These are phyloP conservation scores for Orthonyx spaldingii DNA, from an alignment of 2,113 vertebrate species.

Conservation along the genomic window DNA sequence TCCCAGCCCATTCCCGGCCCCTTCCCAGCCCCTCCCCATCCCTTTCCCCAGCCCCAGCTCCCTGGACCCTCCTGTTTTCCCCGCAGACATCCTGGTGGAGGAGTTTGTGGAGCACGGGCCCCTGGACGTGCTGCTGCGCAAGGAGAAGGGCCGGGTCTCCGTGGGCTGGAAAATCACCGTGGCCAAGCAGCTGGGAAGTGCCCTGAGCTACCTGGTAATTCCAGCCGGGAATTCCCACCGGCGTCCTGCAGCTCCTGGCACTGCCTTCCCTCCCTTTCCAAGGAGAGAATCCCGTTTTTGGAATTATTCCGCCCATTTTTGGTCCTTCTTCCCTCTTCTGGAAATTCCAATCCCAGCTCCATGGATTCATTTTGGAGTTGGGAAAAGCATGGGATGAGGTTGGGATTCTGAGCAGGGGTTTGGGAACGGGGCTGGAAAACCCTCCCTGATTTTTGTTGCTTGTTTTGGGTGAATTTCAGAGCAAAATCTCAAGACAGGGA, in stretches of 20 bases:
- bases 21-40: rapidly evolving
- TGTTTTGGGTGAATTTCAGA: not conserved
- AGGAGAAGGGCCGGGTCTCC: constrained; percentile 72
- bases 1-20: not conserved
- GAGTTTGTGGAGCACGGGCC: constrained; percentile 91
- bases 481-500: not conserved
- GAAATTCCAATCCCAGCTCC: not conserved
- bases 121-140: constrained; percentile 85
- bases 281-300: not conserved
- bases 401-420: not conserved
- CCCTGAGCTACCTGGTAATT: constrained; percentile 88
- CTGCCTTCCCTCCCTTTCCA: not conserved
- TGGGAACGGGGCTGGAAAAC: not conserved
- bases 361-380: not conserved
- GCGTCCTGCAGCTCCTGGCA: rapidly evolving
- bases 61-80: no score
- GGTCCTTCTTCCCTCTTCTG: not conserved
- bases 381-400: not conserved
- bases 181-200: constrained; percentile 88
- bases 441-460: not conserved
- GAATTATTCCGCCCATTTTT: rapidly evolving
- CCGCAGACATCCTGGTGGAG: constrained; percentile 91
- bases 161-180: constrained; percentile 89
- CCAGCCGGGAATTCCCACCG: not conserved
- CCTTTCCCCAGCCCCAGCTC: no score